These are phyloP conservation scores for Actinostola sp. DNA, from an alignment of 92 coral and sea anemone species.

Conservation along the genomic window DNA sequence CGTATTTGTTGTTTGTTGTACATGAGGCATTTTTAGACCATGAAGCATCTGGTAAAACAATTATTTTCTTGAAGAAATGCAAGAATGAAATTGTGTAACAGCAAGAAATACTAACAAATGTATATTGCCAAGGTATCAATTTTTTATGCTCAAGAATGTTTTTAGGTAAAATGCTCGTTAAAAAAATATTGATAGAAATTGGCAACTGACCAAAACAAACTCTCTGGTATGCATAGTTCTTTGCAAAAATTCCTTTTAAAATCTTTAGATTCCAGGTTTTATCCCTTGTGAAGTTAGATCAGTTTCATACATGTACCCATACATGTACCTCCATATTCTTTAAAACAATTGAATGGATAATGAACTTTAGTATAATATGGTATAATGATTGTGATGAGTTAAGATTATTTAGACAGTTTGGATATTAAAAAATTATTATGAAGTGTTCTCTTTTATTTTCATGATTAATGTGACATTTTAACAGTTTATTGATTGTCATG, in stretches of 20 bases:
- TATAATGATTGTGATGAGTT: neutral
- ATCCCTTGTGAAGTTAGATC: too few relatives aligned
- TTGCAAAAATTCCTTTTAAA: constrained; percentile 1
- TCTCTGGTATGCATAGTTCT: constrained; percentile 1
- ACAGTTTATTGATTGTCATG: neutral
- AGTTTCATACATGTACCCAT: too few relatives aligned
- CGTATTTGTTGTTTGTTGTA: too few relatives aligned
- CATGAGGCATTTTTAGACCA: neutral
- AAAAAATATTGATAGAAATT: constrained; percentile 14
- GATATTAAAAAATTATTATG: neutral
- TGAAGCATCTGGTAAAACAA: constrained; percentile 2
- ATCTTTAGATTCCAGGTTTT: constrained; percentile 2
- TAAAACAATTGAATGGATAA: too few relatives aligned
- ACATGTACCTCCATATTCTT: too few relatives aligned
- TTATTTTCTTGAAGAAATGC: neutral
- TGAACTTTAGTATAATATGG: too few relatives aligned
- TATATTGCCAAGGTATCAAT: neutral
- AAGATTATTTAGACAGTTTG: neutral
- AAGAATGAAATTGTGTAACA: neutral
- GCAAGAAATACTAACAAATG: neutral
- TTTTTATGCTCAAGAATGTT: neutral
- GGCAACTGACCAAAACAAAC: constrained; percentile 10
- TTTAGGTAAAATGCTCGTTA: neutral
- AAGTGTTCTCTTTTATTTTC: neutral
- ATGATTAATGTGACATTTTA: neutral